Percentiles rank a stretch among this genome's conserved stretches.
These are phyloP conservation scores for Polydrusus tereticollis DNA, from an alignment of 2,888 invertebrate species.

Conservation along the genomic window DNA sequence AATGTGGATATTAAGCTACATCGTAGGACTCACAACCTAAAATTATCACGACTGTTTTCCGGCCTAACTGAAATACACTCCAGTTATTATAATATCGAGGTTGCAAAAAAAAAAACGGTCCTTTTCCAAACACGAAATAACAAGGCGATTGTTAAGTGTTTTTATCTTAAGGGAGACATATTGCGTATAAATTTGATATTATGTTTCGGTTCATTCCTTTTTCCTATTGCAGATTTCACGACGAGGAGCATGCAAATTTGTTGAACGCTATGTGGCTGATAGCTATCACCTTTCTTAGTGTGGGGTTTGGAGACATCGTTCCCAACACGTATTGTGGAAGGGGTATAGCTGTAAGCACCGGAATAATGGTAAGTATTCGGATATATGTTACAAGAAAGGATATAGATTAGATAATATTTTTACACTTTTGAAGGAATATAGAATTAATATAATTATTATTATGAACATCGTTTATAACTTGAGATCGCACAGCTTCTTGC, in stretches of 20 bases:
- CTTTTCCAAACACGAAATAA: not conserved
- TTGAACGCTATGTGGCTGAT: slow-evolving; percentile 99
- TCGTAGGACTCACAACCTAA: too few relatives aligned
- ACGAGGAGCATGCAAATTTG: slow-evolving; percentile 98
- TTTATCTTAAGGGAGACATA: not conserved
- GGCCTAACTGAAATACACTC: too few relatives aligned
- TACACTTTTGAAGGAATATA: too few relatives aligned
- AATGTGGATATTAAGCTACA: too few relatives aligned
- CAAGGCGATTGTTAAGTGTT: not conserved
- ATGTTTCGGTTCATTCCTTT: not conserved
- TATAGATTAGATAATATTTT: too few relatives aligned
- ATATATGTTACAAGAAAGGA: too few relatives aligned
- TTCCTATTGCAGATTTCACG: slow-evolving; percentile 86
- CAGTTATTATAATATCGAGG: too few relatives aligned
- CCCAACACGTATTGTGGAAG: slow-evolving; percentile 99
- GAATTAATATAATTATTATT: too few relatives aligned
- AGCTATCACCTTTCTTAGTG: slow-evolving; percentile 99
- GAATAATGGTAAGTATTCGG: slow-evolving; percentile 92
- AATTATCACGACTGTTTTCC: too few relatives aligned
- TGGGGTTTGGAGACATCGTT: slow-evolving; percentile 99
- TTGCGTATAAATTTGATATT: not conserved
- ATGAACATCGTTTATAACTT: too few relatives aligned
- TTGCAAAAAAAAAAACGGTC: not conserved
- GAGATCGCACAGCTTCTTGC: too few relatives aligned
- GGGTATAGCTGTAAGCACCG: slow-evolving; percentile 98